Conservation (phyloP, 2,113 vertebrate genomes). For the Pristiophorus japonicus region DNA sequence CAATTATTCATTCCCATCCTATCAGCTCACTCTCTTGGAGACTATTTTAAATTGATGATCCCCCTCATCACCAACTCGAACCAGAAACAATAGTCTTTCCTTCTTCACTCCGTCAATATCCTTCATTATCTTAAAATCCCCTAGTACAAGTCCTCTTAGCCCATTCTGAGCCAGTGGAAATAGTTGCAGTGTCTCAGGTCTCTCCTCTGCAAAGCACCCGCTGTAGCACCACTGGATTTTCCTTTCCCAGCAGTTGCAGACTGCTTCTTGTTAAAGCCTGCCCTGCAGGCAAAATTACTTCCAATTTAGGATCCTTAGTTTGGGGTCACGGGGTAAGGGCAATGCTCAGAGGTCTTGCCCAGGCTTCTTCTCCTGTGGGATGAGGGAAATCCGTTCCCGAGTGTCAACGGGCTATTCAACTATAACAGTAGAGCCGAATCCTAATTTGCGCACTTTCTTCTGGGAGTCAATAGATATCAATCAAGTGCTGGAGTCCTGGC, state of each 20-base stretch:
- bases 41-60: neutral
- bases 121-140: neutral
- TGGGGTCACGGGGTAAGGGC: neutral
- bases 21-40: neutral
- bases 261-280: neutral
- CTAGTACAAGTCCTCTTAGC: neutral
- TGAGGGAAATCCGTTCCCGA: neutral
- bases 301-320: neutral
- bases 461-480: neutral
- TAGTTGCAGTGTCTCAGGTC: neutral
- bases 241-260: neutral
- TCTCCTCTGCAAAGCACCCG: too few relatives aligned
- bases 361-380: neutral
- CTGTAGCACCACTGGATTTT: neutral
- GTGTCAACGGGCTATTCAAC: neutral
- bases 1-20: neutral
- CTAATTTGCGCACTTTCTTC: neutral
- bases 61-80: neutral
- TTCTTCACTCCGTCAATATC: neutral
- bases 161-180: neutral
- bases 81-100: neutral
- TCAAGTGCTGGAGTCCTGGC: neutral
- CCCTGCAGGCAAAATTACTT: neutral
- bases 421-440: too few relatives aligned
- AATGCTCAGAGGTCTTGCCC: neutral